Conservation (phyloP, 2,888 invertebrate genomes). For the Archips crataeganus region DNA sequence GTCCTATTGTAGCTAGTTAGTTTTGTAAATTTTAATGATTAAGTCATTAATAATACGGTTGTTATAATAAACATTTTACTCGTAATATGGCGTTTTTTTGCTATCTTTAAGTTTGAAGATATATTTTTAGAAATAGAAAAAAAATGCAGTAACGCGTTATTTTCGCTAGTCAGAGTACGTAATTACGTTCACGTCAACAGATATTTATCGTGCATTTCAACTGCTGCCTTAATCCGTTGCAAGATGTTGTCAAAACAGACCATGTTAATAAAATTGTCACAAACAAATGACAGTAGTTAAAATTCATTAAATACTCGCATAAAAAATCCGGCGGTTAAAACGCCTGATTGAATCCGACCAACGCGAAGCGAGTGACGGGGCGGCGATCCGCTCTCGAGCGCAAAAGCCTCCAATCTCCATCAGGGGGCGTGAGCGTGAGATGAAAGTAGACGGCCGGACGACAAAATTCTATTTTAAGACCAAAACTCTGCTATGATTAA, state of each 20-base stretch:
- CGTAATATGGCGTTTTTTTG: constrained; percentile 1
- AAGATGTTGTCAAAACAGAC: too few relatives aligned
- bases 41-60: constrained; percentile 46
- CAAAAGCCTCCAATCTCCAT: constrained; percentile 56
- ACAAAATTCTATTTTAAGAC: constrained; percentile 63
- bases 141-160: too few relatives aligned
- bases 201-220: too few relatives aligned
- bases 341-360: neutral
- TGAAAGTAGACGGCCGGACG: constrained; percentile 58
- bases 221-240: too few relatives aligned
- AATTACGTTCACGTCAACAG: too few relatives aligned
- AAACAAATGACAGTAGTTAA: too few relatives aligned
- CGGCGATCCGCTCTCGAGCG: constrained; percentile 16
- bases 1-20: constrained; percentile 71
- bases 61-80: constrained; percentile 44
- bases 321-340: neutral
- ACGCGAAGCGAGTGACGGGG: constrained; percentile 10
- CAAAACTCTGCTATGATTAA: constrained; percentile 76
- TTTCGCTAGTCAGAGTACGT: too few relatives aligned
- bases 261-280: too few relatives aligned
- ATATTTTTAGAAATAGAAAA: too few relatives aligned
- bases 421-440: constrained; percentile 62
- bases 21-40: constrained; percentile 52
- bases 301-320: neutral
- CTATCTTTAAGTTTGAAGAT: neutral